Percentiles rank a stretch among this genome's conserved stretches.
Conservation (phyloP, 1,140 invertebrate species). For the Phortica variegata region DNA sequence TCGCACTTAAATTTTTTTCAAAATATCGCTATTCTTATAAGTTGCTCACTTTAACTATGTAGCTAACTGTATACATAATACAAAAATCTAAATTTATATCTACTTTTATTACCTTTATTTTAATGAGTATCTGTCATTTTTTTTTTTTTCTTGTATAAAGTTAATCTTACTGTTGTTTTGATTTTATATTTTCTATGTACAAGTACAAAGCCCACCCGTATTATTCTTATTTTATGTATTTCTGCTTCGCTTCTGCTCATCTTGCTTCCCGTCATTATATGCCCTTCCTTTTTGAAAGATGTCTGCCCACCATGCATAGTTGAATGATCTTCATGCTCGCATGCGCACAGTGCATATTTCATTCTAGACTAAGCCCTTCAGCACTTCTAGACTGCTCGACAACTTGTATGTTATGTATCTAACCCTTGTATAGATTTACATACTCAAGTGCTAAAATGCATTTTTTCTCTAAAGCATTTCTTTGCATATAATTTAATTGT, state of each 20-base stretch:
- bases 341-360: slow-evolving; percentile 11
- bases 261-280: too few relatives aligned
- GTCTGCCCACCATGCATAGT: slow-evolving; percentile 24
- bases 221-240: too few relatives aligned
- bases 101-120: too few relatives aligned
- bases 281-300: slow-evolving; percentile 26
- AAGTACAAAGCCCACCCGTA: too few relatives aligned
- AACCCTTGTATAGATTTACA: slow-evolving; percentile 38
- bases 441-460: background rate
- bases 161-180: slow-evolving; percentile 31
- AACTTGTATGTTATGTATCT: slow-evolving; percentile 32
- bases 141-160: slow-evolving; percentile 11
- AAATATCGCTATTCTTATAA: too few relatives aligned
- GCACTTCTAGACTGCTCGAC: slow-evolving; percentile 13
- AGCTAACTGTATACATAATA: too few relatives aligned
- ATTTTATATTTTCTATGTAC: slow-evolving; percentile 9
- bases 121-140: background rate
- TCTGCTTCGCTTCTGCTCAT: too few relatives aligned
- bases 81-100: too few relatives aligned
- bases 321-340: slow-evolving; percentile 46
- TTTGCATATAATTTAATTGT: too few relatives aligned
- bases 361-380: too few relatives aligned
- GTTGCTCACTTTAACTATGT: too few relatives aligned
- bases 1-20: too few relatives aligned
- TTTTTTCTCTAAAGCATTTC: background rate